Base-by-base conservation (phyloP, 2,113 vertebrate species). In the Microcebus griseorufus region DNA sequence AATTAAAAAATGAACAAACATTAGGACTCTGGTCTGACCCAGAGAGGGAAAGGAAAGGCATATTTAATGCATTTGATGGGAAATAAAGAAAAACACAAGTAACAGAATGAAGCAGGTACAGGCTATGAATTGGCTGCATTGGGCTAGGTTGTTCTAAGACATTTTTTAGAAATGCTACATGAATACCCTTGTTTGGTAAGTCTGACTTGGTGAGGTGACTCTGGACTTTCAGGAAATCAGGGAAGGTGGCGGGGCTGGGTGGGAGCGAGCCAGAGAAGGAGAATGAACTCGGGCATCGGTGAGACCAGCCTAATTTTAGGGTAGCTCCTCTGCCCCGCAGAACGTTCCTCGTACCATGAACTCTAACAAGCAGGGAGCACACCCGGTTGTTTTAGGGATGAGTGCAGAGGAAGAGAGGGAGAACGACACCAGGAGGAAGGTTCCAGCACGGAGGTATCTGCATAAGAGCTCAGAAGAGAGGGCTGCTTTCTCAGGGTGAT, bases 311-410 rank as follows among this genome's bases (percentile, higher is more conserved):
- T 27, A 3, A 45, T 34, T 23, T 48, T 2, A 9, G 72, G 55
- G 53, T 0, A 16, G 34, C 55, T 53, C 64, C 53, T 48, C 23
- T 53, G 37, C n/a, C 69, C 45, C 58, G 12, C 5, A 48, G 69
- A 39, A 34, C 42, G 1, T 48, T 18, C 82, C 79, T 78, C 39
- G 32, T 27, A 17, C 27, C 16, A 0, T 3, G 55, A n/a, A 29
- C 37, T 34, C 78, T 45, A 5, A 70, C 7, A 34, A 6, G 27
- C 14, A 0, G 34, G 27, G 60, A 23, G 2, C n/a, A 1, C 1
- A 1, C 2, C 32, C 0, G 1, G 4, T 39, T 29, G 11, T 75
- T 53, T 45, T 29, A 16, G 48, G 67, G 23, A 7, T 76, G 4
- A 0, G 16, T 3, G 76, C 45, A 60, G 88, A 37, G 39, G 75